Evolutionary conservation across 2,113 vertebrate species (phyloP), one percentile per base, ranked within the genome.

Genomic region (Semicossyphus pulcher): DNA sequence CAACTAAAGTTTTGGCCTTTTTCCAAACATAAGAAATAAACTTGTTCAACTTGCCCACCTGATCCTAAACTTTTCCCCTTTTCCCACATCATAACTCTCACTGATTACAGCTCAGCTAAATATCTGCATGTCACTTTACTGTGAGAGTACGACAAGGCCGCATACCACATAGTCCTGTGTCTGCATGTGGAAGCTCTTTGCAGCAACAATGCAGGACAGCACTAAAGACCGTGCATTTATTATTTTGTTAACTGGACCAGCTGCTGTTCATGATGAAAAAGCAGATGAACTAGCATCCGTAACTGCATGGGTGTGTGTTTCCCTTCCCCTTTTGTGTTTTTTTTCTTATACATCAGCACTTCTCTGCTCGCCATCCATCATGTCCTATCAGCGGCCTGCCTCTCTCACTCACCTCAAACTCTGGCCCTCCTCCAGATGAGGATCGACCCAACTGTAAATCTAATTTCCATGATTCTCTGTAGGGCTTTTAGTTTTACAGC

Each of bases 401-500:
- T 64, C 81, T 79, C 81, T 81, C 76, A 20, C 72, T 88, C 83
- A 80, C 79, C 83, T 89, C 85, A 81, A 76, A 76, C 65, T 61
- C 76, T 91, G 91, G 90, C 85, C 66, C 65, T 36, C 32, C 5
- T 89, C 90, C 91, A 91, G 84, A 77, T 47, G 67, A 67, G 73
- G 51, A 91, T 91, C 83, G 84, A 92, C 71, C 82, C 72, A 64
- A 72, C 72, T 76, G 84, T 89, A 91, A 91, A 92, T 92, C 85
- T 86, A 89, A 92, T 92, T 87, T 87, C 79, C 78, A 79, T 59
- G 85, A 91, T 91, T 91, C 88, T 91, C 90, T 80, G 64, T 85
- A 80, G 89, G 81, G 88, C 87, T 89, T 92, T 92, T 90, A 89
- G 84, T 86, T 91, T 90, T 85, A 91, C 84, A 69, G 83, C 86